These are phyloP conservation scores for Tenebrosternarchus preto DNA, from an alignment of 2,113 vertebrate genomes.

Conservation along the genomic window DNA sequence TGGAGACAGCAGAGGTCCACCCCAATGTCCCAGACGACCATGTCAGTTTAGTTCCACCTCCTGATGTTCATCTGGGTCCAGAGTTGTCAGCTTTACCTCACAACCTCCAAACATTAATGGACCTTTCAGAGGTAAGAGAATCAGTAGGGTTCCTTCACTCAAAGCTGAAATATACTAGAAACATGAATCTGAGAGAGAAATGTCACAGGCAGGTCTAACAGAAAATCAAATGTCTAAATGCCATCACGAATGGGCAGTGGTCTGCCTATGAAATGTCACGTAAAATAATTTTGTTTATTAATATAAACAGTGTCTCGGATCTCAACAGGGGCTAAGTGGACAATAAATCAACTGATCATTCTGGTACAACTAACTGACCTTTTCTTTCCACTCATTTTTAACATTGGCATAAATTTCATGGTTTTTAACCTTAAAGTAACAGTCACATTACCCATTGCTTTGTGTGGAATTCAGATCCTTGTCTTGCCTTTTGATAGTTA, in stretches of 20 bases:
- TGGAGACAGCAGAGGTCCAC: constrained; percentile 65
- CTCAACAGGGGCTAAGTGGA: background rate
- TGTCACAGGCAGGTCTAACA: background rate
- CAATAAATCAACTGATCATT: background rate
- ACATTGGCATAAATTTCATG: constrained; percentile 20
- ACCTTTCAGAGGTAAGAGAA: constrained; percentile 76
- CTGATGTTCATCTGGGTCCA: constrained; percentile 75
- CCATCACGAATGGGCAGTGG: background rate
- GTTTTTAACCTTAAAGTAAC: constrained; percentile 27
- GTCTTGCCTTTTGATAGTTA: constrained; percentile 31
- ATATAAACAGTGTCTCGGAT: background rate
- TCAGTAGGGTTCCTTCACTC: background rate
- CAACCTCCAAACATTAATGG: constrained; percentile 80
- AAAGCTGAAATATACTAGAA: background rate
- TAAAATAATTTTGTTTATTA: constrained; percentile 15
- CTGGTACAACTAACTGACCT: background rate
- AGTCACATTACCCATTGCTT: constrained; percentile 26
- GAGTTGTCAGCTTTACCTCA: constrained; percentile 77
- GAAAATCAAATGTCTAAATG: constrained; percentile 26
- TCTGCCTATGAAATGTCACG: background rate
- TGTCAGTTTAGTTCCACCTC: constrained; percentile 73
- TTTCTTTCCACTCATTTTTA: constrained; percentile 19
- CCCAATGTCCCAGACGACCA: constrained; percentile 78
- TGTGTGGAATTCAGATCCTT: constrained; percentile 34
- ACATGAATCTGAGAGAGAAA: background rate